Base-by-base conservation (phyloP, 2,113 vertebrate genomes). In the Phyllostomus hastatus region DNA sequence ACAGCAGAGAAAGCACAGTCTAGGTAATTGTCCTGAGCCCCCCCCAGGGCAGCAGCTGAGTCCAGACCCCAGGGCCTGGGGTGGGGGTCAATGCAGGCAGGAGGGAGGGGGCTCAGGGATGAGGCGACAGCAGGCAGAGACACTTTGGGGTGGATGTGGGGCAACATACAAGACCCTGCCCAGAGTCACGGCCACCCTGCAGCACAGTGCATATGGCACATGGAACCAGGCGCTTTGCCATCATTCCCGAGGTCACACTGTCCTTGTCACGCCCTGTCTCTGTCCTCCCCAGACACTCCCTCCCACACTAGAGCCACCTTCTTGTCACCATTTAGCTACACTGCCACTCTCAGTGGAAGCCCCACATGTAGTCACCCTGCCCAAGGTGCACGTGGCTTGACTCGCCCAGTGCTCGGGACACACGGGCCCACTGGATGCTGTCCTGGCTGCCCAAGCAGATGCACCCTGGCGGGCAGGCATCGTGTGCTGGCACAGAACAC, bases 371-470 rank as follows among this genome's bases (percentile, higher is more conserved):
- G 73, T 52, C 16, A 16, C 14, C 14, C n/a, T 5, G 2, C 46
- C 20, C n/a, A 22, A 19, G 19, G 26, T 10, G 66, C n/a, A 50
- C 1, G 0, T 31, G 11, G 59, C 43, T 46, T 31, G 33, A 33
- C n/a, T 38, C 22, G 24, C 50, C 22, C 4, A 2, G 26, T 38
- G 2, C 9, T 1, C 70, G 2, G 19, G 57, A 26, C 33, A 10
- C 12, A 3, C 0, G 5, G n/a, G 31, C 19, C 3, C 1, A 4
- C 90, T 0, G 14, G 64, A 10, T 0, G 6, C 73, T 7, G 75
- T 14, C 6, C 17, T 9, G 24, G 41, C 67, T 4, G 0, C 50
- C 20, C 1, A 0, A 10, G 75, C 1, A 2, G 38, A 4, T 0
- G 3, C 1, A 5, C 22, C 11, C 10, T 1, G 12, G 43, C 28